These are phyloP conservation scores for Papilio dardanus DNA, from an alignment of 1,140 invertebrate species.

Conservation along the genomic window DNA sequence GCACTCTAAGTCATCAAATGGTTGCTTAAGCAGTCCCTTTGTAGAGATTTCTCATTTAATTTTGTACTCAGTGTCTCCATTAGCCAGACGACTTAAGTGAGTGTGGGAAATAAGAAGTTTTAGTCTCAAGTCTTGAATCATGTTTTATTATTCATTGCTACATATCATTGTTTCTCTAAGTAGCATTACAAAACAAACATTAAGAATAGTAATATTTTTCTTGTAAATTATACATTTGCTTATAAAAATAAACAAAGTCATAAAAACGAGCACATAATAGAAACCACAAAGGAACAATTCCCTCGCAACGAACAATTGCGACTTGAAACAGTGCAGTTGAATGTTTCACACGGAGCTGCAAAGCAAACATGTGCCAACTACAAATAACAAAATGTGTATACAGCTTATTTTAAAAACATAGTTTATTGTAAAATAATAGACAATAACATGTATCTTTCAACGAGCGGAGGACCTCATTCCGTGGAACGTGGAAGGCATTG, in stretches of 20 bases:
- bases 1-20: too few relatives aligned
- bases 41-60: too few relatives aligned
- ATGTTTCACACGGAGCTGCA: neutral
- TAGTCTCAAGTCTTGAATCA: too few relatives aligned
- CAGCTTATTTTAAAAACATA: neutral
- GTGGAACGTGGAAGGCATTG: too few relatives aligned
- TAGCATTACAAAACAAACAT: neutral
- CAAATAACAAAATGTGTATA: neutral
- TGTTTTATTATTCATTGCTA: too few relatives aligned
- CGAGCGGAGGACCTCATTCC: too few relatives aligned
- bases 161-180: neutral
- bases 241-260: neutral
- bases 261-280: neutral
- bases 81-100: too few relatives aligned
- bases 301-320: neutral
- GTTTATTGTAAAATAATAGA: neutral
- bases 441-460: too few relatives aligned
- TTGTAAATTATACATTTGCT: neutral
- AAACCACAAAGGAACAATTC: conserved; percentile 9
- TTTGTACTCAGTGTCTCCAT: too few relatives aligned
- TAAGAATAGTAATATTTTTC: neutral
- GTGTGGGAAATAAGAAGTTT: too few relatives aligned
- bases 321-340: neutral
- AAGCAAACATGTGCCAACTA: neutral
- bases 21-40: too few relatives aligned